Percentiles rank a stretch among this genome's conserved stretches.
Evolutionary conservation across 2,888 invertebrate species (phyloP).

Genomic region (Acrobeloides nanus): DNA sequence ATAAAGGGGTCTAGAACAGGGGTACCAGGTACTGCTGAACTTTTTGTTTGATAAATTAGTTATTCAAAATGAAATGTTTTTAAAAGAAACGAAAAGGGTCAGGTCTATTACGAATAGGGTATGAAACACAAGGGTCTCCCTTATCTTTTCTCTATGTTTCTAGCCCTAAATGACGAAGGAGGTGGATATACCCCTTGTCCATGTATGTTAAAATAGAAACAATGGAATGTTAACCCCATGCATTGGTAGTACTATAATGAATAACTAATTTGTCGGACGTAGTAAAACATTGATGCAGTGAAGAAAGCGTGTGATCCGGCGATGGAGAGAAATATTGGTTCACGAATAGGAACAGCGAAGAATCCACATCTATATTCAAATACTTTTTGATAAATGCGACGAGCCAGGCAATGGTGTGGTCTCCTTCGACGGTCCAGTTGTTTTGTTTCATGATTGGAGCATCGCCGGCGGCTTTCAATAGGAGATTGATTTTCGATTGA

Average conservation of each 20-base stretch:
- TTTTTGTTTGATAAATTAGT: no score
- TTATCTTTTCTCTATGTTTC: no score
- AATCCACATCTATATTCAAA: conserved; percentile 59
- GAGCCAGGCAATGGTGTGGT: conserved; percentile 56
- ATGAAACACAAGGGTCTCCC: no score
- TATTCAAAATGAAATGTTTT: no score
- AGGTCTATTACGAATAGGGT: no score
- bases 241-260: conserved; percentile 89
- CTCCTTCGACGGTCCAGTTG: conserved; percentile 77
- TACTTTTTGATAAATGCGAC: conserved; percentile 83
- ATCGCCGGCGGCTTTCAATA: conserved; percentile 79
- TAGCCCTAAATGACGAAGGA: no score
- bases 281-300: conserved; percentile 74
- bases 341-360: conserved; percentile 83
- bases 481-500: conserved; percentile 65
- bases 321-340: conserved; percentile 94
- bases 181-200: no score
- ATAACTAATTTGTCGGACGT: conserved; percentile 71
- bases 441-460: conserved; percentile 94
- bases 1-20: no score
- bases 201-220: no score
- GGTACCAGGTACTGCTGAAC: no score
- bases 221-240: conserved; percentile 94
- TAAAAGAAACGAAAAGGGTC: no score
- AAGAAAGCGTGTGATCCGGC: conserved; percentile 78